phyloP scores from a whole-genome alignment of 2,888 invertebrate species.

The Aspidiotus destructor region DNA sequence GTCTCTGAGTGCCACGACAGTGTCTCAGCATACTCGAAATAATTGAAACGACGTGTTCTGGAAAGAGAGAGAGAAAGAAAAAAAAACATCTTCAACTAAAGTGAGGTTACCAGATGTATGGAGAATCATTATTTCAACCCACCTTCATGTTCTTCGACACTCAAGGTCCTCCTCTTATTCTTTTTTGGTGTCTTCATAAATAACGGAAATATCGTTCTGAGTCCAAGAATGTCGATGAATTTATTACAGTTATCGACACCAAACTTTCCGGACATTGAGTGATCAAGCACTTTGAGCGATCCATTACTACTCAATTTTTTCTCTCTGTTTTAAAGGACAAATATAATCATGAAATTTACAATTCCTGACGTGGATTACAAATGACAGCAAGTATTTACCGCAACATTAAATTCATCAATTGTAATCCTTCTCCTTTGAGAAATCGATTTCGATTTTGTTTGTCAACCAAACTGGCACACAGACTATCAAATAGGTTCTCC shows the following conservation, averaged over 20 bases:
- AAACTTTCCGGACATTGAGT: slow-evolving; percentile 87
- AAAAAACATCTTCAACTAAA: not conserved
- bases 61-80: slow-evolving; percentile 5
- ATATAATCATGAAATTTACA: not conserved
- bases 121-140: slow-evolving; percentile 23
- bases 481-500: slow-evolving; percentile 94
- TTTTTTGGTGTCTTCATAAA: slow-evolving; percentile 98
- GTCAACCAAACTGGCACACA: slow-evolving; percentile 88
- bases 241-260: slow-evolving; percentile 94
- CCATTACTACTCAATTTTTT: slow-evolving; percentile 94
- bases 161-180: slow-evolving; percentile 63
- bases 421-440: slow-evolving; percentile 90
- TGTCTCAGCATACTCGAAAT: slow-evolving; percentile 88
- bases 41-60: slow-evolving; percentile 86
- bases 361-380: not conserved
- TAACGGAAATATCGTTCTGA: slow-evolving; percentile 92
- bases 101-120: not conserved
- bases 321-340: slow-evolving; percentile 51
- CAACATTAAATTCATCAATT: slow-evolving; percentile 98
- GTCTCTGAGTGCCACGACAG: slow-evolving; percentile 80
- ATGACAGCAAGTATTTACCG: slow-evolving; percentile 45
- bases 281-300: slow-evolving; percentile 93
- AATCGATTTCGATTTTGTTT: slow-evolving; percentile 83
- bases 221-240: slow-evolving; percentile 92
- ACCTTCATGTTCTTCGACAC: slow-evolving; percentile 84